phyloP scores from a whole-genome alignment of 2,797 vertebrate species.

The Alauda arvensis region DNA sequence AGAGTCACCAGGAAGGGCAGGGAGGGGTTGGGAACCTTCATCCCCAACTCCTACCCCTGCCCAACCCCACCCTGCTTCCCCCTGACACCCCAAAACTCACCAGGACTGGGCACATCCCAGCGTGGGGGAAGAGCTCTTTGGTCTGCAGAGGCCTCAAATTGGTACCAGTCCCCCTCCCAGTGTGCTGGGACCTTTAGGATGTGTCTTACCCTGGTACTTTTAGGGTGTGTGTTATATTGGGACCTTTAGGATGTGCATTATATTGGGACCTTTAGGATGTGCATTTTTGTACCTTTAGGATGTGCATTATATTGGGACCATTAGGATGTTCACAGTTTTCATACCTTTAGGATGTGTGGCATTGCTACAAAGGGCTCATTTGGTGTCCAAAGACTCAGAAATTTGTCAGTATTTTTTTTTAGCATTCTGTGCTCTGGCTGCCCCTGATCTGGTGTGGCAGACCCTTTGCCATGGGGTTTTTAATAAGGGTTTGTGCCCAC shows the following conservation, averaged over 20 bases:
- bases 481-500: not conserved
- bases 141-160: not conserved
- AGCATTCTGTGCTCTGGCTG: not conserved
- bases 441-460: not conserved
- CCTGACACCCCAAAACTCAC: accelerated
- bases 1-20: not conserved
- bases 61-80: not conserved
- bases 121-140: accelerated
- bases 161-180: not conserved
- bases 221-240: too few relatives aligned
- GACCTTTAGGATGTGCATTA: not conserved
- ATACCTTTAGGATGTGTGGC: not conserved
- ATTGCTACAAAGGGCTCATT: not conserved
- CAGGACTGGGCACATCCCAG: not conserved
- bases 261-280: not conserved
- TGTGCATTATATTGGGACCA: not conserved
- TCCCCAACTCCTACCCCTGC: not conserved
- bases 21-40: not conserved
- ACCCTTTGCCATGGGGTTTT: not conserved
- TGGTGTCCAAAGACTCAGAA: not conserved
- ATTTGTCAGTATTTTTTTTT: not conserved
- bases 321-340: not conserved
- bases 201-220: accelerated
- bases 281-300: not conserved
- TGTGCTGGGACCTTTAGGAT: not conserved